Base-by-base conservation (phyloP, 2,888 invertebrate genomes). In the Sarcophaga caerulescens region DNA sequence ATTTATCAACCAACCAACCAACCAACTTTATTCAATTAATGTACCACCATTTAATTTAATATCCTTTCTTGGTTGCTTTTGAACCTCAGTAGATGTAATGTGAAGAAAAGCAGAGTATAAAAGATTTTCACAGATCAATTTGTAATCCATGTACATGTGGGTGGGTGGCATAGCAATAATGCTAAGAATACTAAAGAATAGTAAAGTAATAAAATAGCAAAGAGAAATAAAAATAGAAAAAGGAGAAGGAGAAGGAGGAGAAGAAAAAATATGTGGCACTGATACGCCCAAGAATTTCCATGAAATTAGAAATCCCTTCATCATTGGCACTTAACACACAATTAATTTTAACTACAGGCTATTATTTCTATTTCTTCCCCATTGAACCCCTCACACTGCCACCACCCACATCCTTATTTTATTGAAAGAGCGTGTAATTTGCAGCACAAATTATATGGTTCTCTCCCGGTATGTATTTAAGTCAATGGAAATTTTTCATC, bases 301-400 rank as follows among this genome's bases (percentile, higher is more conserved):
- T 57, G 52, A 57, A 77, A 74, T 71, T 59, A 59, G 57, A 73
- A 81, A 69, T 77, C 23, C 66, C 66, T 68, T 73, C 19, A 62
- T 73, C 19, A 62, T 44, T 68, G 73, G n/a, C 73, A 77, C 74
- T 81, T 78, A 78, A 78, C 78, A 85, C 69, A 85, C 73, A 85
- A 78, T 79, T 76, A 70, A 81, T 63, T 78, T 75, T 81, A 75
- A 25, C 57, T 59, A 52, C 8, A 19, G 68, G 68, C 68, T 60
- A 14, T 65, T 44, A 44, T 71, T 81, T 74, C 47, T n/a, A 8
- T 35, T 35, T 35, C 35, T 35, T 8, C 35, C 6, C 47, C 4
- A 14, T 47, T 10, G 11, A 14, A 47, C 4, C 14, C 14, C 45
- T 45, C 77, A 57, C 35, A 23, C n/a, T n/a, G n/a, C n/a, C n/a